These are phyloP conservation scores for Phalera bucephala DNA, from an alignment of 2,888 invertebrate species.

Conservation along the genomic window DNA sequence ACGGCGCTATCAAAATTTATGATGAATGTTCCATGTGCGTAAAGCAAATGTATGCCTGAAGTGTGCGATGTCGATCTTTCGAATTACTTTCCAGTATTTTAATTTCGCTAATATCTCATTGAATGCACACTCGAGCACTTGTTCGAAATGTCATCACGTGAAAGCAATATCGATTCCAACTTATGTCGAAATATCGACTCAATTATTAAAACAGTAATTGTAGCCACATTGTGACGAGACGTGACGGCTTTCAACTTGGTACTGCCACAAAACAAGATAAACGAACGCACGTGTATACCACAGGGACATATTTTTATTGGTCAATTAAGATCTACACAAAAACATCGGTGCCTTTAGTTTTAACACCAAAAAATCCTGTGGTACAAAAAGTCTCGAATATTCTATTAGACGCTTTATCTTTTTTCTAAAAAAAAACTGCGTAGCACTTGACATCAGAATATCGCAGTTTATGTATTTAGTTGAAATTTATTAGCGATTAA, in stretches of 20 bases:
- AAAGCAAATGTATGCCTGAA: background rate
- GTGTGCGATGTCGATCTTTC: no score
- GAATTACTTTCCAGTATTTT: no score
- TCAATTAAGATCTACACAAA: background rate
- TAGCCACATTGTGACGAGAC: slow-evolving; percentile 5
- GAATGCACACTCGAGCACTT: no score
- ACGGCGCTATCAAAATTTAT: no score
- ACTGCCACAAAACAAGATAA: slow-evolving; percentile 13
- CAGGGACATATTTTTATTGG: background rate
- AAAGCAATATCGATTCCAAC: no score
- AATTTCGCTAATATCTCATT: no score
- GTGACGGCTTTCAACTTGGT: slow-evolving; percentile 1
- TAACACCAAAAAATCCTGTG: background rate
- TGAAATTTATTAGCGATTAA: slow-evolving; percentile 68
- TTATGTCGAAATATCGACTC: no score
- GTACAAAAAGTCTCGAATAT: background rate
- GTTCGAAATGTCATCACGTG: no score
- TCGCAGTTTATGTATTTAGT: slow-evolving; percentile 53
- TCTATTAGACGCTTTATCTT: background rate
- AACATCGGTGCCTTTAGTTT: background rate
- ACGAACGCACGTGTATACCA: background rate
- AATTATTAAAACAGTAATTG: no score
- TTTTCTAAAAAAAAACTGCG: background rate
- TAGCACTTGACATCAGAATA: slow-evolving; percentile 7
- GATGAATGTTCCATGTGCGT: no score